These are phyloP conservation scores for Platygyra sinensis DNA, from an alignment of 64 coral and sea anemone genomes.

Conservation along the genomic window DNA sequence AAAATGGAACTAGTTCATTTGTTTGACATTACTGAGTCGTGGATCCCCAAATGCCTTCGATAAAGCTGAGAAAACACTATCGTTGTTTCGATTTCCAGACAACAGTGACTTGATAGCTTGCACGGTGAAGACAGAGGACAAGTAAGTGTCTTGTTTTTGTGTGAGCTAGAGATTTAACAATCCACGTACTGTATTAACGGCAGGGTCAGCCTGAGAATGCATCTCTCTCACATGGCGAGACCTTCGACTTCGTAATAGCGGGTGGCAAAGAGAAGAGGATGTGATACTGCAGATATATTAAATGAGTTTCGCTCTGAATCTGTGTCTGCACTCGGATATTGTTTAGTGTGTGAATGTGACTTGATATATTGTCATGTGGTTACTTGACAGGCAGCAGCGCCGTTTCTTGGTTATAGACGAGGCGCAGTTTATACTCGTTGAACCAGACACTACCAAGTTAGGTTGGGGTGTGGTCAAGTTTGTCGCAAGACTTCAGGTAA, in stretches of 20 bases:
- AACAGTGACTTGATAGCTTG: constrained; percentile 98
- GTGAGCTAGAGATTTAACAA: not conserved
- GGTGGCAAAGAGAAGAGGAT: too few species aligned
- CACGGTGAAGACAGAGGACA: constrained; percentile 86
- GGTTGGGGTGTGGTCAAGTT: constrained; percentile 99
- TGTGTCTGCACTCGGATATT: too few species aligned
- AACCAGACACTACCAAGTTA: constrained; percentile 93
- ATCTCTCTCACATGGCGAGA: too few species aligned
- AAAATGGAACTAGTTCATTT: not conserved
- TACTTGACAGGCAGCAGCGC: constrained; percentile 54
- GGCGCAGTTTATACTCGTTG: constrained; percentile 98
- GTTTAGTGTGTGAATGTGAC: too few species aligned
- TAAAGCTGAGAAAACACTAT: not conserved
- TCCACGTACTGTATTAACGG: too few species aligned
- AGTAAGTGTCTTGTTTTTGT: constrained; percentile 47
- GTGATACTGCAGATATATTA: too few species aligned
- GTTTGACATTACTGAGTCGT: too few species aligned
- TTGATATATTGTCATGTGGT: not conserved
- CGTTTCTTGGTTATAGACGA: constrained; percentile 99
- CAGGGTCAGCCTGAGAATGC: too few species aligned
- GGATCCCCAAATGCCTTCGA: not conserved
- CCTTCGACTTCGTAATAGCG: too few species aligned
- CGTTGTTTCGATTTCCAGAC: constrained; percentile 56
- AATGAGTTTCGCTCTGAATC: too few species aligned
- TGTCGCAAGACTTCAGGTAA: constrained; percentile 96